Evolutionary conservation across 2,113 vertebrate genomes (phyloP).

Genomic region (Semnornis frantzii): DNA sequence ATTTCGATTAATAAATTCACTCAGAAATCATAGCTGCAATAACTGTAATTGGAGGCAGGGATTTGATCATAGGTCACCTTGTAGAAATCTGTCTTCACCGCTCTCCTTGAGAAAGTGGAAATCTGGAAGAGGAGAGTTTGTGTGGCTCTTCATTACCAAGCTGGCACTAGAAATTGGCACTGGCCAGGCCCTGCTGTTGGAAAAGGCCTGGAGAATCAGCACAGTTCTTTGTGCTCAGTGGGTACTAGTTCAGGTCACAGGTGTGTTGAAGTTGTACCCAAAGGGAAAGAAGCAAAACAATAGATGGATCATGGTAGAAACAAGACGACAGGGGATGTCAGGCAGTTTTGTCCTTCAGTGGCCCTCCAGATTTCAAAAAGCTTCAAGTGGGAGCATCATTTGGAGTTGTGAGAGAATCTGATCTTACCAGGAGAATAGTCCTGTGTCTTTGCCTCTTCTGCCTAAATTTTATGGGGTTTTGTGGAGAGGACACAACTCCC

Average conservation of each 20-base stretch:
- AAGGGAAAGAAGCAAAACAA: not conserved
- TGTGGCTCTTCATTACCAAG: conserved; percentile 16
- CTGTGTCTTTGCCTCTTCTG: not conserved
- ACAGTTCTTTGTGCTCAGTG: not conserved
- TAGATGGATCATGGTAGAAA: not conserved
- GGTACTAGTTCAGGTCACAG: conserved; percentile 10
- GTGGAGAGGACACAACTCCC: not conserved
- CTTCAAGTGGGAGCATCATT: not conserved
- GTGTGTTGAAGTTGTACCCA: not conserved
- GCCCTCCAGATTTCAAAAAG: not conserved
- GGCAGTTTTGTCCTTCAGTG: not conserved
- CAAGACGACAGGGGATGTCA: not conserved
- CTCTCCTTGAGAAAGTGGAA: conserved; percentile 16
- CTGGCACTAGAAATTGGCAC: conserved; percentile 40
- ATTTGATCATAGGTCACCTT: conserved; percentile 49
- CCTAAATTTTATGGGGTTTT: not conserved
- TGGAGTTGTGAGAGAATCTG: not conserved
- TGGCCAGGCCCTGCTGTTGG: conserved; percentile 17
- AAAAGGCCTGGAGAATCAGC: conserved; percentile 27
- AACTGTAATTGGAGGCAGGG: conserved; percentile 21
- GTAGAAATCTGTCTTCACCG: not conserved
- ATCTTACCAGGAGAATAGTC: not conserved
- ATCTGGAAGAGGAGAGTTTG: conserved; percentile 10
- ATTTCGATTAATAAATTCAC: conserved; percentile 14
- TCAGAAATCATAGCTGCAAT: conserved; percentile 33